A percentile compares a stretch with the other conserved stretches of the same genome.
These are phyloP conservation scores for Synanthedon vespiformis DNA, from an alignment of 2,888 invertebrate genomes.

Conservation along the genomic window DNA sequence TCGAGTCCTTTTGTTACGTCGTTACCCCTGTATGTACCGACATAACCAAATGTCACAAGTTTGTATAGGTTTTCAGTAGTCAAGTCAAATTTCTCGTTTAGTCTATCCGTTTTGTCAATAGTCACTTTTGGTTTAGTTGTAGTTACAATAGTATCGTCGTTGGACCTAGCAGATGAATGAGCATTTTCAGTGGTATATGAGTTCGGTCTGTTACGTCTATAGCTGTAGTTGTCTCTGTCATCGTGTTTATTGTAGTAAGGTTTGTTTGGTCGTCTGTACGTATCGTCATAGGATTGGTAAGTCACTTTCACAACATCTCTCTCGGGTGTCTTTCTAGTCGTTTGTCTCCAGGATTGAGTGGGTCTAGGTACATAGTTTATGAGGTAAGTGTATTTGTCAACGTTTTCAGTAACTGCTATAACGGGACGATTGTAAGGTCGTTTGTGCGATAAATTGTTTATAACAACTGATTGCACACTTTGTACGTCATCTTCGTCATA, in stretches of 20 bases:
- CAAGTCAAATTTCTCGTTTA: conserved; percentile 15
- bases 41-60: conserved; percentile 61
- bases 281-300: conserved; percentile 59
- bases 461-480: conserved; percentile 52
- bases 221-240: conserved; percentile 18
- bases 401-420: conserved; percentile 59
- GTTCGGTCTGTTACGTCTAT: conserved; percentile 35
- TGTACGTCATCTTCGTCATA: conserved; percentile 40
- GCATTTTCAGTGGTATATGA: conserved; percentile 26
- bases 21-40: conserved; percentile 55
- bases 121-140: conserved; percentile 14
- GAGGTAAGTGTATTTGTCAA: conserved; percentile 61
- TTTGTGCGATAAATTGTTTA: conserved; percentile 48
- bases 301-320: conserved; percentile 60
- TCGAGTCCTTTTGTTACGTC: conserved; percentile 11
- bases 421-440: conserved; percentile 54
- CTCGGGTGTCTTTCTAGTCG: conserved; percentile 43
- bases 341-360: conserved; percentile 56
- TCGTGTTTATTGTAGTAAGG: conserved; percentile 35
- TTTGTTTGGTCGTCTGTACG: conserved; percentile 33
- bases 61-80: conserved; percentile 55
- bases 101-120: conserved; percentile 18
- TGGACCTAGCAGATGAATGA: conserved; percentile 52
- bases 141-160: conserved; percentile 24
- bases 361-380: conserved; percentile 67